Base-by-base conservation (phyloP, 2,797 vertebrate genomes). In the Nyctalus aviator region DNA sequence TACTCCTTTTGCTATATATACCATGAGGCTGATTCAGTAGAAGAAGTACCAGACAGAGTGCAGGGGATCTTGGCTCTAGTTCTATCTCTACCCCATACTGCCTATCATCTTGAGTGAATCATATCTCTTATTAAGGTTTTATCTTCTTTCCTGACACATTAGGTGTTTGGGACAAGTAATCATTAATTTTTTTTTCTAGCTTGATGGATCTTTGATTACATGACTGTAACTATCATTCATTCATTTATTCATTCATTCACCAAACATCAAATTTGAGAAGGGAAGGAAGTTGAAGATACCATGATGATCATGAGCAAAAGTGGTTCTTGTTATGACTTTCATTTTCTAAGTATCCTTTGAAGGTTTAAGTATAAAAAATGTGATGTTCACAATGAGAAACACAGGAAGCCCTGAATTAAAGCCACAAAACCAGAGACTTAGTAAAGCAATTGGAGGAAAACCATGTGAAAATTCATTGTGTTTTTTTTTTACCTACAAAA, bases 341-440 rank as follows among this genome's bases (percentile, higher is more conserved):
- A 78, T 75, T 73, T 90, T 17, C 30, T 88, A 21, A 93, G 10
- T 83, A 69, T 90, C 23, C 57, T 93, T 88, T 90, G 76, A 77
- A 96, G 69, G 35, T 78, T 88, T 82, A 84, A n/a, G 13, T 83
- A 13, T 30, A 7, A 14, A 92, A 46, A 44, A 66, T 53, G 2
- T 35, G 27, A 78, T 64, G 6, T 37, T 95, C 46, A 68, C 15
- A 78, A 76, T 91, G 48, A 91, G 50, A 92, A 88, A 85, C 50
- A 53, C 17, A 76, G 62, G 66, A 83, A 92, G 4, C 27, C 23
- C 75, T 66, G 23, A 75, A 83, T 83, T 69, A 73, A 88, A 94
- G 46, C 32, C 57, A 90, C 20, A 79, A 15, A 88, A 92, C 69
- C 21, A 64, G 20, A 6, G 53, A 13, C 13, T 82, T 93, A 25